Base-by-base conservation (phyloP, 2,888 invertebrate genomes). In the Globia sparganii region DNA sequence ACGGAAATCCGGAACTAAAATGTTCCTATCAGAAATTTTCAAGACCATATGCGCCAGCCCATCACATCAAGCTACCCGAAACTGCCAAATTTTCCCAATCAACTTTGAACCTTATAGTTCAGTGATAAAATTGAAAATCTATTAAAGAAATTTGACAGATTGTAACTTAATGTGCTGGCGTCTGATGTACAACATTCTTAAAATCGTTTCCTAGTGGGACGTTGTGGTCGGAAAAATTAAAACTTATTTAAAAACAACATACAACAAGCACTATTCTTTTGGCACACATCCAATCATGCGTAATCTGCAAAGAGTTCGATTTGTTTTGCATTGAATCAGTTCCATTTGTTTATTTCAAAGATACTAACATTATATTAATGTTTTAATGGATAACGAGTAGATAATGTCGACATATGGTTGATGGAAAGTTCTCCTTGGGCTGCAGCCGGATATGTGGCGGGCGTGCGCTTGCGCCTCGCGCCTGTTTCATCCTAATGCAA, bases 391-490 rank as follows among this genome's bases (percentile, higher is more conserved):
- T 73, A 59, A 72, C 56, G 25, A 67, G 49, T 66, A 61, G 64
- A 58, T 74, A 74, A 71, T 81, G 75, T 86, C 81, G 83, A 84
- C 80, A 81, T 73, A 70, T 74, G 66, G 67, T 72, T 61, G 72
- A 75, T 88, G 83, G 88, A 89, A 91, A 91, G 86, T 90, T 89
- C 84, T 87, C 88, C 90, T 90, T 90, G 88, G 81, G 31, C 64
- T 46, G 34, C 56, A 65, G 69, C 80, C 78, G 78, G 83, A 85
- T 83, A 82, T 78, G 72, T 86, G 72, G 81, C 81, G 72, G 85
- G 72, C 59, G 67, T 53, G 70, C 74, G 73, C 73, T 59, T 72
- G 37, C 59, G 56, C 81, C 82, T 49, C 15, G 81, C 75, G 37
- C 79, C 79, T 79, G 74, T 77, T 78, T 83, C 58, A 75, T 78